Percentiles rank a stretch among this genome's conserved stretches.
Evolutionary conservation across 2,888 invertebrate genomes (phyloP).

Genomic region (Rhamnusium bicolor): DNA sequence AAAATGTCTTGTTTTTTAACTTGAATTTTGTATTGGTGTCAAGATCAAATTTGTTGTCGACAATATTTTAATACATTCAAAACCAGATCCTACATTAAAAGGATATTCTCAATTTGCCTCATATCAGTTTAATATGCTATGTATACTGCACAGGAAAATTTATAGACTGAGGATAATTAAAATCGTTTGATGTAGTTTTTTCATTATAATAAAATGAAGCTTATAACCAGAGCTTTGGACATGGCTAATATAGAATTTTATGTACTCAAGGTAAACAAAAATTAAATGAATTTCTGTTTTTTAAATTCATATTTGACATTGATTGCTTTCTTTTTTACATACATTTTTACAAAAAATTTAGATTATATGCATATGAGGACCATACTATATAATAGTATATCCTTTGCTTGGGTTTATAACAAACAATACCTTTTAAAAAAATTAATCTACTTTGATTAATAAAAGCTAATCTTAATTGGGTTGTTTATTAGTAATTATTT

Average conservation of each 20-base stretch:
- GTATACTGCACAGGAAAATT: constrained; percentile 4
- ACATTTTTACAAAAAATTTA: background rate
- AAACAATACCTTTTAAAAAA: no score
- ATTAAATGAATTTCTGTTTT: background rate
- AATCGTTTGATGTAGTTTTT: constrained; percentile 32
- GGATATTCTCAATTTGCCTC: background rate
- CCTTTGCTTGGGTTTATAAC: no score
- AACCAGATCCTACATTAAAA: background rate
- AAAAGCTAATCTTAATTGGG: no score
- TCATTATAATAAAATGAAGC: constrained; percentile 1
- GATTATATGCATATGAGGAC: no score
- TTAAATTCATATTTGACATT: background rate
- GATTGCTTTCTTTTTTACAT: background rate
- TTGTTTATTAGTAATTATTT: no score
- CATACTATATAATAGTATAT: no score
- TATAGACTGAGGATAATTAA: constrained; percentile 28
- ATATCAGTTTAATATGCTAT: background rate
- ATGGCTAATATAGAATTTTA: constrained; percentile 3
- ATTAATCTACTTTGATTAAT: no score
- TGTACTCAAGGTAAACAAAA: constrained; percentile 4
- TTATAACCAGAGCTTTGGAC: background rate
- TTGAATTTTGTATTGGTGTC: background rate
- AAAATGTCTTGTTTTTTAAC: background rate
- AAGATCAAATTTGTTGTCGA: background rate
- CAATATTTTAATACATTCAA: background rate